A percentile compares a stretch with the other conserved stretches of the same genome.
Conservation (phyloP, 2,888 invertebrate genomes). For the Eupsilia transversa region DNA sequence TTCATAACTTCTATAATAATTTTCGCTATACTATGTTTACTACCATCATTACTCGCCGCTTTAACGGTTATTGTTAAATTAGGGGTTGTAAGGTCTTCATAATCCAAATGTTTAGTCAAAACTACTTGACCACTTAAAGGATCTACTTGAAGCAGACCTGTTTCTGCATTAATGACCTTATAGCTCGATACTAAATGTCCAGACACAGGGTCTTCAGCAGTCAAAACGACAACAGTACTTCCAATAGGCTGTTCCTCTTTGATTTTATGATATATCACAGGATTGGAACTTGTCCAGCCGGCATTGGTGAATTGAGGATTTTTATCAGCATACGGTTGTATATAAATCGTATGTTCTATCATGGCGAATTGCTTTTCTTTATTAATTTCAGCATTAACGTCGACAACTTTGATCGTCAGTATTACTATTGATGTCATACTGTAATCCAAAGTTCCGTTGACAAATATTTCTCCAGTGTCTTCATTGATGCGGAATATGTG, state of each 20-base stretch:
- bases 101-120: constrained; percentile 94
- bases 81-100: constrained; percentile 92
- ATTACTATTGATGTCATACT: constrained; percentile 94
- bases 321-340: constrained; percentile 94
- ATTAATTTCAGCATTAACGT: constrained; percentile 93
- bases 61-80: constrained; percentile 90
- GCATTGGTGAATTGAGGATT: constrained; percentile 94
- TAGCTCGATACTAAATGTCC: constrained; percentile 91
- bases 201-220: constrained; percentile 93
- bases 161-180: constrained; percentile 90
- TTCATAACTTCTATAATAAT: constrained; percentile 93
- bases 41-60: constrained; percentile 88
- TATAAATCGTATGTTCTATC: constrained; percentile 94
- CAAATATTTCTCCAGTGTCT: constrained; percentile 92
- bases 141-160: constrained; percentile 90
- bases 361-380: constrained; percentile 92
- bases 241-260: constrained; percentile 95
- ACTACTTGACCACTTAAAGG: constrained; percentile 94
- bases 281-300: constrained; percentile 93
- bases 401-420: constrained; percentile 93
- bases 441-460: constrained; percentile 93
- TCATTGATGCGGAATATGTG: constrained; percentile 93
- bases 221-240: constrained; percentile 92
- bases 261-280: constrained; percentile 92
- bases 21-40: constrained; percentile 92